Evolutionary conservation across 2,888 invertebrate species (phyloP).

Genomic region (Andrena hattorfiana): DNA sequence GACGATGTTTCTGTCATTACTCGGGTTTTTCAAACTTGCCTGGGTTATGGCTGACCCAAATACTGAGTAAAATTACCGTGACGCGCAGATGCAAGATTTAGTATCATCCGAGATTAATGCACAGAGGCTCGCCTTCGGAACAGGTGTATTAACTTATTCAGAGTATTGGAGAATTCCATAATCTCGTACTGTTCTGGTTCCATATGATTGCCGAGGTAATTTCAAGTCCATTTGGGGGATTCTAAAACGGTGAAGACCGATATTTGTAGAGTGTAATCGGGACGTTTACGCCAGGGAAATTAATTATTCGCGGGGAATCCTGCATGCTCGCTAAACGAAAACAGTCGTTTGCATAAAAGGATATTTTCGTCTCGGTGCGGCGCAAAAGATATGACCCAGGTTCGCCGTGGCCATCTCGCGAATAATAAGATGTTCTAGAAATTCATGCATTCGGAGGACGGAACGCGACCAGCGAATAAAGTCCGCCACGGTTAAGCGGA

Average conservation of each 20-base stretch:
- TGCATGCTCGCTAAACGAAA: not conserved
- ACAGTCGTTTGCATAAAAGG: conserved; percentile 14
- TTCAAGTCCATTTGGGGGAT: too few relatives aligned
- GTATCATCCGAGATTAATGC: not conserved
- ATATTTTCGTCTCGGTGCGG: not conserved
- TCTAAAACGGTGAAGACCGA: too few relatives aligned
- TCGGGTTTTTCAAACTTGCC: not conserved
- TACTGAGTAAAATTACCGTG: not conserved
- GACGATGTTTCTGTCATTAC: not conserved
- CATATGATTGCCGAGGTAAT: too few relatives aligned
- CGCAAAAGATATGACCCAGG: not conserved
- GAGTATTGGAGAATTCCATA: too few relatives aligned
- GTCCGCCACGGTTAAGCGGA: not conserved
- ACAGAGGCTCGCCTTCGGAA: not conserved
- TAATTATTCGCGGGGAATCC: not conserved
- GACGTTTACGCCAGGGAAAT: not conserved
- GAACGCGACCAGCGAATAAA: conserved; percentile 28
- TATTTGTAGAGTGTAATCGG: not conserved
- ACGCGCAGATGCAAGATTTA: not conserved
- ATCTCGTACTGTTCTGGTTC: too few relatives aligned
- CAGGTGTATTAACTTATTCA: too few relatives aligned
- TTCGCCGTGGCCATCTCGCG: not conserved
- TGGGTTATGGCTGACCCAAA: not conserved
- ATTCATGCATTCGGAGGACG: conserved; percentile 13
- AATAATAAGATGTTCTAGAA: conserved; percentile 33